A percentile compares a stretch with the other conserved stretches of the same genome.
Evolutionary conservation across 2,113 vertebrate species (phyloP).

Genomic region (Eurypyga helias): DNA sequence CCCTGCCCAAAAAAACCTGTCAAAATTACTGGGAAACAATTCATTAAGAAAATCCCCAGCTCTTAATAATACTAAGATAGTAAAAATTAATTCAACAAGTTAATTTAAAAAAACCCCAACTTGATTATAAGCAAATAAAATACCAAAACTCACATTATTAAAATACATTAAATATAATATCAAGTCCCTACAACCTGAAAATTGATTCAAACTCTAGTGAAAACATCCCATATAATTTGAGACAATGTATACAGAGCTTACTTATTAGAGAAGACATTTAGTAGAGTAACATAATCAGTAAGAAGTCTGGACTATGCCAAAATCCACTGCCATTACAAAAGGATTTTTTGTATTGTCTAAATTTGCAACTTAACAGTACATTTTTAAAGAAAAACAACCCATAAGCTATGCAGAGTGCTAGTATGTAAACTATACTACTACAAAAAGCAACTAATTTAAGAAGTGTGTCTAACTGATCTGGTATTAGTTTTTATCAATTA

Average conservation of each 20-base stretch:
- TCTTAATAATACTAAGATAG: background rate
- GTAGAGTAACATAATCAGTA: background rate
- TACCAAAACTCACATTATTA: background rate
- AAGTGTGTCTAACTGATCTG: accelerated
- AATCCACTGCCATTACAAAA: background rate
- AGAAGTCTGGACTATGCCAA: background rate
- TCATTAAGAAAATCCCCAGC: background rate
- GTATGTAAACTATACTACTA: background rate
- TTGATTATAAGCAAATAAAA: background rate
- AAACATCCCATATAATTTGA: background rate
- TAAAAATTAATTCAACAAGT: background rate
- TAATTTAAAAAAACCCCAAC: background rate
- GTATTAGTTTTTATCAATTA: background rate
- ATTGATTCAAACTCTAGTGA: background rate
- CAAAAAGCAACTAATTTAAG: background rate
- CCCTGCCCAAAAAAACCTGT: background rate
- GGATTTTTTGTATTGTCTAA: background rate
- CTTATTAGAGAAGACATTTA: background rate
- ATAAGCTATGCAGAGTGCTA: background rate
- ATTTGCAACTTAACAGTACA: background rate
- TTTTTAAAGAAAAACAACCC: background rate
- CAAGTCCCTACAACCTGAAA: background rate
- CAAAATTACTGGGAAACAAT: background rate
- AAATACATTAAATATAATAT: background rate
- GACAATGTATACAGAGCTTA: background rate